Base-by-base conservation (phyloP, 2,888 invertebrate species). In the Drosophila pseudotalamancana region DNA sequence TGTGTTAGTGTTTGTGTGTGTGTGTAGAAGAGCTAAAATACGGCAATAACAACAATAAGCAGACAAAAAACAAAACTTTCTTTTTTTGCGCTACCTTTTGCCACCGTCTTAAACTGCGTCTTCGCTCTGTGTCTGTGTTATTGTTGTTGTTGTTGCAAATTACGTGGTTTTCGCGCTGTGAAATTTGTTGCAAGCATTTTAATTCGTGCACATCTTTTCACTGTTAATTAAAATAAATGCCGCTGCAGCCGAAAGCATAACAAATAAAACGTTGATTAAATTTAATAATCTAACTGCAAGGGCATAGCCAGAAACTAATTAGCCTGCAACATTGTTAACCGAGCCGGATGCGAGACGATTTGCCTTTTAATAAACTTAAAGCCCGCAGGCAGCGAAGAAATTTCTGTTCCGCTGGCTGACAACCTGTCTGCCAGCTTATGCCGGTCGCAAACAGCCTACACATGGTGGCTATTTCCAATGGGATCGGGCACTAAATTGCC, bases 51-150 rank as follows among this genome's bases (percentile, higher is more conserved):
- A 54, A 49, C 69, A 74, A 70, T 66, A 72, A 65, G 65, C 62
- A 80, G 67, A 82, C 59, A 66, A 66, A 76, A 60, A 80, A 72
- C 60, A 74, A 80, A 83, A 78, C 79, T 82, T 82, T 72, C 78
- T 82, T 81, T 81, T n/a, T 81, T 85, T 85, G 86, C 81, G 87
- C 81, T 87, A 68, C 87, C 80, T 84, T 87, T 73, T 77, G 78
- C 85, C 81, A 66, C 61, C 53, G 68, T 45, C 56, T 65, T 56
- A 64, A 75, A 70, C 59, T 49, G 54, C 42, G 55, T 64, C 54
- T 59, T 19, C 37, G 27, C 35, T 21, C 39, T 70, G 25, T 61
- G 29, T 23, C 34, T 32, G 48, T 32, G 32, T 61, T 54, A 9
- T 42, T 63, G 46, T 51, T 57, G 43, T 27, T 57, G 6, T 64